phyloP scores from a whole-genome alignment of 2,113 vertebrate species.

The Albula goreensis region DNA sequence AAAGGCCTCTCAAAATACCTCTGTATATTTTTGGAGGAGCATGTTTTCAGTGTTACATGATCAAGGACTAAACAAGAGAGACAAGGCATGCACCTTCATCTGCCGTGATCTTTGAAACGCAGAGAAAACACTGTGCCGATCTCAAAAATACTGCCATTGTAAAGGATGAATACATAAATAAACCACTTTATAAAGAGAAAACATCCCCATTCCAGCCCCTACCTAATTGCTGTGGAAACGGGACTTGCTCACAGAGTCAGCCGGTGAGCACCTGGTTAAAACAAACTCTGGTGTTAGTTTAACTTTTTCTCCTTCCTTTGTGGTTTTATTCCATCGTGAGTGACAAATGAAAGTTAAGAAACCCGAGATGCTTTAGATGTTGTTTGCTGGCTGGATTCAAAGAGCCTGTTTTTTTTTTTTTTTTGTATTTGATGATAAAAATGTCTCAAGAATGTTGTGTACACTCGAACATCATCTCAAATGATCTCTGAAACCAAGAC shows the following conservation, averaged over 20 bases:
- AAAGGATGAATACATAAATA: not conserved
- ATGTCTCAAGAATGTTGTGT: not conserved
- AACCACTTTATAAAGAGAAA: not conserved
- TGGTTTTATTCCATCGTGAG: not conserved
- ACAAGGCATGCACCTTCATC: not conserved
- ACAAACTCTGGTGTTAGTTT: not conserved
- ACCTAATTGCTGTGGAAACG: not conserved
- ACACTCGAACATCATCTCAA: not conserved
- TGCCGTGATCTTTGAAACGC: conserved; percentile 7
- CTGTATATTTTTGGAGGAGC: not conserved
- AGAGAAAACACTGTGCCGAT: not conserved
- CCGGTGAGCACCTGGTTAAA: not conserved
- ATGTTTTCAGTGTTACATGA: not conserved
- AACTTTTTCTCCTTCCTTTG: no score
- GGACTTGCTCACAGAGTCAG: not conserved
- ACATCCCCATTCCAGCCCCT: not conserved
- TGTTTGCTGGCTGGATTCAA: not conserved
- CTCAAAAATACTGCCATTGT: not conserved
- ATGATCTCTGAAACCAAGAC: not conserved
- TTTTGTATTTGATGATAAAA: not conserved
- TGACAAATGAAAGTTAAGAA: not conserved
- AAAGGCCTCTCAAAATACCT: not conserved
- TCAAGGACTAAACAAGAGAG: not conserved
- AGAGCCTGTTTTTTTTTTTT: not conserved
- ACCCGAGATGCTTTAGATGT: not conserved